These are phyloP conservation scores for Melipona quadrifasciata DNA, from an alignment of 1,140 invertebrate species.

Conservation along the genomic window DNA sequence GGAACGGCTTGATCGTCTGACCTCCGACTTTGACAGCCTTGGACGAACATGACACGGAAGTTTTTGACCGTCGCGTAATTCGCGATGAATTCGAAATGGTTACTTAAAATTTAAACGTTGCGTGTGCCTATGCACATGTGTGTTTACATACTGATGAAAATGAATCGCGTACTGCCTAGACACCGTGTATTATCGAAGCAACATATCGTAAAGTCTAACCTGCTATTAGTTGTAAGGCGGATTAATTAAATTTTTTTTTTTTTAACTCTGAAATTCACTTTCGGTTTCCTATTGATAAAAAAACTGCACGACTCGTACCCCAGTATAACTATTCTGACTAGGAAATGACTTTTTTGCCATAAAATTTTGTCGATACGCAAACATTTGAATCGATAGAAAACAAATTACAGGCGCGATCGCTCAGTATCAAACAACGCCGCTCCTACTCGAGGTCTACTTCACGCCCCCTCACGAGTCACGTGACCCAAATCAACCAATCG, in stretches of 20 bases:
- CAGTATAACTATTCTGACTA: too few species aligned
- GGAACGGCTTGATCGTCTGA: not conserved
- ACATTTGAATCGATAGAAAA: too few species aligned
- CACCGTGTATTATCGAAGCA: not conserved
- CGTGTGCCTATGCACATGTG: not conserved
- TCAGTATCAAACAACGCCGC: too few species aligned
- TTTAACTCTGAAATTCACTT: not conserved
- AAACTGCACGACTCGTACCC: too few species aligned
- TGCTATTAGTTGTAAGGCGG: too few species aligned
- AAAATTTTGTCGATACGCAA: too few species aligned
- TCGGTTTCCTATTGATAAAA: not conserved
- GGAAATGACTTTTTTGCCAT: too few species aligned
- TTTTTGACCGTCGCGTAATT: not conserved
- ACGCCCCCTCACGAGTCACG: too few species aligned
- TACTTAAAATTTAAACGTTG: not conserved
- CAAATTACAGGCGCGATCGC: too few species aligned
- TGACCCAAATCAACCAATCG: too few species aligned
- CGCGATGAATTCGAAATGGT: slow-evolving; percentile 23
- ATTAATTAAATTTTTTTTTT: too few species aligned
- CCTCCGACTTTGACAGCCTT: slow-evolving; percentile 3
- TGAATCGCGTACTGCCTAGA: not conserved
- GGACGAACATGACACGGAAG: slow-evolving; percentile 17
- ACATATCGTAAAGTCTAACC: not conserved
- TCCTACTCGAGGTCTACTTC: too few species aligned
- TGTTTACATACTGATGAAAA: not conserved